Evolutionary conservation across 1,140 invertebrate species (phyloP).

Genomic region (Drosophila triauraria): DNA sequence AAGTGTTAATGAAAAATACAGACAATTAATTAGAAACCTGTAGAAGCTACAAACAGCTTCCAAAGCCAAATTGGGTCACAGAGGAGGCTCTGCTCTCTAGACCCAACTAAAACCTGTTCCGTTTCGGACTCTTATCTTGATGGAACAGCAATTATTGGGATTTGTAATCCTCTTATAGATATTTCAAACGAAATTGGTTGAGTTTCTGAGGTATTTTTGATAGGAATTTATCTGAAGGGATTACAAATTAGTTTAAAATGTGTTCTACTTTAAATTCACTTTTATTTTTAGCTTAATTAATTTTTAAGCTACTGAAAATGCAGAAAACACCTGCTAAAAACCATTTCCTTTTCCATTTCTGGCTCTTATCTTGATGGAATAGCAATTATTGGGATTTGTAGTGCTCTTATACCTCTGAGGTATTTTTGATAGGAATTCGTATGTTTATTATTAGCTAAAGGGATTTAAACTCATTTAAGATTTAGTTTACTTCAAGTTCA

Average conservation of each 20-base stretch:
- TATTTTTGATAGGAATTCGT: background rate
- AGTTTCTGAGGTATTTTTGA: background rate
- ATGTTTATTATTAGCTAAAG: no score
- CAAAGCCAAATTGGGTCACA: slow-evolving; percentile 7
- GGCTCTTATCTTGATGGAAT: no score
- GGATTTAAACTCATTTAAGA: no score
- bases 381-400: no score
- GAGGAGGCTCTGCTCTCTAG: background rate
- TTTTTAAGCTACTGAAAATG: no score
- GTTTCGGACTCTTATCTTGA: slow-evolving; percentile 3
- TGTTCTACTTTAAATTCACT: no score
- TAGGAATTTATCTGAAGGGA: background rate
- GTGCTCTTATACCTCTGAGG: background rate
- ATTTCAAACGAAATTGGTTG: slow-evolving; percentile 4
- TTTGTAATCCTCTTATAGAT: slow-evolving; percentile 13
- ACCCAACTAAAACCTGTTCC: slow-evolving; percentile 5
- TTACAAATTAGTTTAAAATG: no score
- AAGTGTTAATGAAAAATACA: slow-evolving; percentile 11
- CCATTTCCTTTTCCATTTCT: background rate
- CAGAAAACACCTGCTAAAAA: no score
- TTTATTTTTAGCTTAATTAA: no score
- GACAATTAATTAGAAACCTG: slow-evolving; percentile 8
- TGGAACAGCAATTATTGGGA: background rate
- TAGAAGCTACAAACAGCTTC: slow-evolving; percentile 1
- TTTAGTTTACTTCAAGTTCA: no score